These are phyloP conservation scores for Tenrec ecaudatus DNA, from an alignment of 2,113 vertebrate genomes.

Conservation along the genomic window DNA sequence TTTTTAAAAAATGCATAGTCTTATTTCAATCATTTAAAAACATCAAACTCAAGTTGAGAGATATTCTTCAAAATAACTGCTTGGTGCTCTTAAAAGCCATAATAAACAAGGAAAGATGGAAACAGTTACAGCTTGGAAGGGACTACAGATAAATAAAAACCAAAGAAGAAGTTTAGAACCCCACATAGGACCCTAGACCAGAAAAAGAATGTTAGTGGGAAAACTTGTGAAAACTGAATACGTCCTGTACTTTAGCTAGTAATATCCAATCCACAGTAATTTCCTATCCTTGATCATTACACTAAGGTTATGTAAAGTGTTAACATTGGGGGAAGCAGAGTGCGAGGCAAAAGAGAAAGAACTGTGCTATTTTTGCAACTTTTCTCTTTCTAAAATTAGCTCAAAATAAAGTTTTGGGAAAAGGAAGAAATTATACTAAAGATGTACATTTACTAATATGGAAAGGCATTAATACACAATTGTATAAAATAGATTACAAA, in stretches of 20 bases:
- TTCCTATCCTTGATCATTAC: neutral
- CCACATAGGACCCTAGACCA: neutral
- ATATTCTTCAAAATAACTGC: conserved; percentile 6
- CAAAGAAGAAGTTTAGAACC: neutral
- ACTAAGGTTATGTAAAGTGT: neutral
- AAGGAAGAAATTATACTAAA: neutral
- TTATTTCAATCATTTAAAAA: conserved; percentile 30
- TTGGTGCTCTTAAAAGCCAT: neutral
- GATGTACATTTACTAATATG: conserved; percentile 18
- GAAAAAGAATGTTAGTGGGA: neutral
- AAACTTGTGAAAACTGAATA: conserved; percentile 20
- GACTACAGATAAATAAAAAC: neutral
- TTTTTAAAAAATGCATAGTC: conserved; percentile 20
- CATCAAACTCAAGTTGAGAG: neutral
- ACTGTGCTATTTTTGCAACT: neutral
- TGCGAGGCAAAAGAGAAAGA: no score
- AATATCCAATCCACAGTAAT: neutral
- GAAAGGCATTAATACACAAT: neutral
- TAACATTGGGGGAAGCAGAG: neutral
- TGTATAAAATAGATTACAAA: conserved; percentile 33
- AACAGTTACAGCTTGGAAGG: neutral
- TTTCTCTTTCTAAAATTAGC: neutral
- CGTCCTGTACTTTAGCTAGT: neutral
- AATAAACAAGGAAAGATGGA: neutral
- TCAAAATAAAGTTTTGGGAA: neutral